Percentiles rank a stretch among this genome's conserved stretches.
These are phyloP conservation scores for Camponotus vicinus DNA, from an alignment of 1,140 invertebrate species.

Conservation along the genomic window DNA sequence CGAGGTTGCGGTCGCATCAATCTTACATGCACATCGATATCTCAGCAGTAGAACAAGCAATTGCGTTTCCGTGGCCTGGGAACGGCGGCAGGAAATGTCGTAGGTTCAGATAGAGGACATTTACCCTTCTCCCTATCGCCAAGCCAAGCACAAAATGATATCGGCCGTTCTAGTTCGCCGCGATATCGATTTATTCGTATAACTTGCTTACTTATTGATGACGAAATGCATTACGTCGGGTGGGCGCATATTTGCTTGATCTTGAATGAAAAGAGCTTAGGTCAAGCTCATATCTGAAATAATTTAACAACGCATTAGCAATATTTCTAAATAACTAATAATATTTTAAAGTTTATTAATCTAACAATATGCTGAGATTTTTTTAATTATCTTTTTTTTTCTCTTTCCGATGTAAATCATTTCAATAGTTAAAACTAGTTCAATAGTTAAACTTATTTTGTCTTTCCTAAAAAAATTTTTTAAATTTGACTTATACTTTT, in stretches of 20 bases:
- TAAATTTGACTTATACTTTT: neutral
- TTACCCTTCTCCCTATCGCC: slow-evolving; percentile 25
- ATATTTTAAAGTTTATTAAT: neutral
- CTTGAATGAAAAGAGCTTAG: slow-evolving; percentile 5
- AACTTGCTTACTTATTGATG: slow-evolving; percentile 37
- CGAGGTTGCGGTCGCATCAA: slow-evolving; percentile 1
- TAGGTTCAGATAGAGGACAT: slow-evolving; percentile 44
- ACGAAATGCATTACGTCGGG: neutral
- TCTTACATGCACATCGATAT: slow-evolving; percentile 4
- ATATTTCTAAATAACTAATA: neutral
- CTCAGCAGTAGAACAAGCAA: slow-evolving; percentile 15
- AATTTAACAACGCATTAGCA: neutral
- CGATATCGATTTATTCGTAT: slow-evolving; percentile 36
- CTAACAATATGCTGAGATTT: neutral
- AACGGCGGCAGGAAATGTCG: slow-evolving; percentile 34
- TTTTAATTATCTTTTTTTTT: too few relatives aligned
- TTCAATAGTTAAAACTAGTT: neutral
- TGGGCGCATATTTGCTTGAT: slow-evolving; percentile 18
- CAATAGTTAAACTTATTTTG: neutral
- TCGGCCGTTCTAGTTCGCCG: neutral
- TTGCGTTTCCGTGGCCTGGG: slow-evolving; percentile 18
- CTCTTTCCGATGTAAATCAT: too few relatives aligned
- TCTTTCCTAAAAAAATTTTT: neutral
- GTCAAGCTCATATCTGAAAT: slow-evolving; percentile 15
- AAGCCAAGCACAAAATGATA: slow-evolving; percentile 7